Percentiles rank a stretch among this genome's conserved stretches.
phyloP scores from a whole-genome alignment of 1,140 invertebrate species.

The Saccostrea glomerata region DNA sequence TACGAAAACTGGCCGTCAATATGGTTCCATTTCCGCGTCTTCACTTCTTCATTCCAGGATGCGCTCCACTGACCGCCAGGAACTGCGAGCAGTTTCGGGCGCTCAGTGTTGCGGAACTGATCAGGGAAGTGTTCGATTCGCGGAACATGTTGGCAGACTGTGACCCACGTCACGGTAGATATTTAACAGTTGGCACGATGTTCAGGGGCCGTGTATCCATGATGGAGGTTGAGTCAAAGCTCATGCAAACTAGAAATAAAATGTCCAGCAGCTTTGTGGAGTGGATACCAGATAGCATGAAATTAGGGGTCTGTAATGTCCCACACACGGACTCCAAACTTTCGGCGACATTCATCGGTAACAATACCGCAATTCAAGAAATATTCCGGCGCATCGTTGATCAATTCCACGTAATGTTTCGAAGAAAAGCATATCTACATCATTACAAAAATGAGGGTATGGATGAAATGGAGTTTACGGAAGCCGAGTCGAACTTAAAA shows the following conservation, averaged over 20 bases:
- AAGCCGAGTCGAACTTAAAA: slow-evolving; percentile 89
- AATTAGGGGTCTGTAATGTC: slow-evolving; percentile 95
- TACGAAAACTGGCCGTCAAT: slow-evolving; percentile 91
- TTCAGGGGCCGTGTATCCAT: slow-evolving; percentile 86
- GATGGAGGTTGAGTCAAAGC: slow-evolving; percentile 85
- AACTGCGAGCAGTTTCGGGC: slow-evolving; percentile 81
- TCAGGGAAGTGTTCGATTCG: slow-evolving; percentile 85
- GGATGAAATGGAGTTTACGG: slow-evolving; percentile 89
- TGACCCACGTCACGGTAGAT: slow-evolving; percentile 84
- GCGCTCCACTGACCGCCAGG: slow-evolving; percentile 84
- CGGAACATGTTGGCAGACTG: slow-evolving; percentile 89
- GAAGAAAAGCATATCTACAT: slow-evolving; percentile 59
- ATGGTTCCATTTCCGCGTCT: slow-evolving; percentile 86
- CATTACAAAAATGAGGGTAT: slow-evolving; percentile 86
- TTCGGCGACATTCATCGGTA: slow-evolving; percentile 90
- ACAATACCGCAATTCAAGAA: slow-evolving; percentile 87
- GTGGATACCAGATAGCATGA: slow-evolving; percentile 96
- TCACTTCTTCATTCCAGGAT: slow-evolving; percentile 91
- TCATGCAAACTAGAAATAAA: slow-evolving; percentile 91
- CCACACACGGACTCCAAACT: slow-evolving; percentile 94
- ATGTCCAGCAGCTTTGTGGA: slow-evolving; percentile 92
- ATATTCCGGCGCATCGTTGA: slow-evolving; percentile 88
- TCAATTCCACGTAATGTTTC: slow-evolving; percentile 83
- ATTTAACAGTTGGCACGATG: slow-evolving; percentile 90
- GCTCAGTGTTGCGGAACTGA: slow-evolving; percentile 85